Conservation (phyloP, 2,797 vertebrate genomes). For the Falco berigora region DNA sequence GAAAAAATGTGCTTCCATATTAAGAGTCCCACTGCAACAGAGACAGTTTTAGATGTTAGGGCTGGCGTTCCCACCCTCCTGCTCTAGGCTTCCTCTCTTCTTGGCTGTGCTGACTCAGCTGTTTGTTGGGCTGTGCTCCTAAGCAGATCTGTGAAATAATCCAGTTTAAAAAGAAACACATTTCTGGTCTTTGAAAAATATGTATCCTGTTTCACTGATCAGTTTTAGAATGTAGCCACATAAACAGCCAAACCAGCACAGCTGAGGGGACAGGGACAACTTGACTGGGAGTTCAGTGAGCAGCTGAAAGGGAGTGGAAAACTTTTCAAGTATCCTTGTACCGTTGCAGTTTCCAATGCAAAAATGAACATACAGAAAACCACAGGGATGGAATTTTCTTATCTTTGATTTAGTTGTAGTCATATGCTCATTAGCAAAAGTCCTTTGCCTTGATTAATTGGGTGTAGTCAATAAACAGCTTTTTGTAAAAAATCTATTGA, state of each 20-base stretch:
- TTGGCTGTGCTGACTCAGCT: neutral
- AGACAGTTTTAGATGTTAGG: neutral
- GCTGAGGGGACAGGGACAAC: neutral
- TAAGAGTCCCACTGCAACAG: neutral
- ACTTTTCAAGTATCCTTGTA: neutral
- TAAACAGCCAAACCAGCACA: neutral
- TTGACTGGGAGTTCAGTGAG: neutral
- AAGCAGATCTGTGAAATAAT: neutral
- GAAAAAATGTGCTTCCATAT: neutral
- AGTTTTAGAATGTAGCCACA: neutral
- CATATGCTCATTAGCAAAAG: neutral
- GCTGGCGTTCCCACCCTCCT: neutral
- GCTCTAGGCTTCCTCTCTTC: neutral
- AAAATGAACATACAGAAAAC: neutral
- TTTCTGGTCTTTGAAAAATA: neutral
- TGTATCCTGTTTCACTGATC: neutral
- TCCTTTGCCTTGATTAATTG: neutral
- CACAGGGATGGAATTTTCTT: neutral
- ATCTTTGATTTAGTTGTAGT: neutral
- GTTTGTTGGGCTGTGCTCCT: neutral
- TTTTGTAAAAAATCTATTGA: neutral
- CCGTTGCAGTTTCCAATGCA: neutral
- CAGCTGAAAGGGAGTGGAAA: neutral
- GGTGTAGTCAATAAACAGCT: neutral
- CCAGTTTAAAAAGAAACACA: slow-evolving; percentile 12